These are phyloP conservation scores for Xiphophorus hellerii DNA, from an alignment of 2,113 vertebrate species.

Conservation along the genomic window DNA sequence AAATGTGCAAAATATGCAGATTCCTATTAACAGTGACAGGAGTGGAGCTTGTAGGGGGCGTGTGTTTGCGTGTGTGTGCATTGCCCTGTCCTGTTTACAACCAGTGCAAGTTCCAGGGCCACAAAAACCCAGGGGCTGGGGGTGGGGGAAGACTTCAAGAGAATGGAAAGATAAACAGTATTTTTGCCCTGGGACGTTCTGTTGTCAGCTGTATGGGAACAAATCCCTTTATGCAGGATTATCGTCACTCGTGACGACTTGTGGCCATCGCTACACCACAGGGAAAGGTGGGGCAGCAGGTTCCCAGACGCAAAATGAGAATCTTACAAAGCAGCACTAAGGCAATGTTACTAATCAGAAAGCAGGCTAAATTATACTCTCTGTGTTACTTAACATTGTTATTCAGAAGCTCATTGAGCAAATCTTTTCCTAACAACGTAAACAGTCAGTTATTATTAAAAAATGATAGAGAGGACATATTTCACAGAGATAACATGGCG, in stretches of 20 bases:
- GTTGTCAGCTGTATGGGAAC: constrained; percentile 66
- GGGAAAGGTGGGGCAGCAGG: constrained; percentile 10
- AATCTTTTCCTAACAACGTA: constrained; percentile 64
- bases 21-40: constrained; percentile 28
- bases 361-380: constrained; percentile 7
- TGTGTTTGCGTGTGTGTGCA: constrained; percentile 5
- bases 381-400: constrained; percentile 20
- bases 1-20: not conserved
- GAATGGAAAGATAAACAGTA: constrained; percentile 76
- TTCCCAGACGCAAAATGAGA: constrained; percentile 43
- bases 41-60: constrained; percentile 2
- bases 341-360: constrained; percentile 30
- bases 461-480: constrained; percentile 76
- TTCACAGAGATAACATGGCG: constrained; percentile 72
- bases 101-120: constrained; percentile 63
- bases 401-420: constrained; percentile 66
- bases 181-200: constrained; percentile 61
- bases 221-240: constrained; percentile 77
- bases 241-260: constrained; percentile 56
- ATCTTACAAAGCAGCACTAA: not conserved
- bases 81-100: constrained; percentile 21
- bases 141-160: constrained; percentile 52
- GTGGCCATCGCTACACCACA: not conserved
- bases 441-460: constrained; percentile 76
- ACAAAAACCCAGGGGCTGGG: constrained; percentile 56